Evolutionary conservation across 2,888 invertebrate genomes (phyloP).

Genomic region (Machimus rusticus): DNA sequence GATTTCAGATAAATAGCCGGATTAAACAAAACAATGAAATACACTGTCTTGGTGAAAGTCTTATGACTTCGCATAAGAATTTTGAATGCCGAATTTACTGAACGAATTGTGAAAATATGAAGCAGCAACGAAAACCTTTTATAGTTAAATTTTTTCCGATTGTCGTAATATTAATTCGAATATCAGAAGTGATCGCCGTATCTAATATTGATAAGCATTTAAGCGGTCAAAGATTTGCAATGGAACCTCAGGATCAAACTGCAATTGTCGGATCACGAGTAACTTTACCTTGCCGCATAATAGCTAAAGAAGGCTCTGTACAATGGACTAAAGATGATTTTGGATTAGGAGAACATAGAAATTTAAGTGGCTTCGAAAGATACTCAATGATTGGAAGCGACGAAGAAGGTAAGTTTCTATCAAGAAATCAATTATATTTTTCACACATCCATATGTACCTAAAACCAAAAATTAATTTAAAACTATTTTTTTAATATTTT

Average conservation of each 20-base stretch:
- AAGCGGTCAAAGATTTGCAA: slow-evolving; percentile 82
- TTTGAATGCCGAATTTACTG: background rate
- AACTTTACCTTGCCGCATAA: slow-evolving; percentile 88
- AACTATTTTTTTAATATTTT: background rate
- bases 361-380: slow-evolving; percentile 89
- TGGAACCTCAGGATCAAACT: slow-evolving; percentile 91
- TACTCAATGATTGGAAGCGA: slow-evolving; percentile 97
- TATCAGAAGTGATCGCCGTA: slow-evolving; percentile 33
- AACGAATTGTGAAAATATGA: slow-evolving; percentile 27
- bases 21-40: background rate
- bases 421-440: background rate
- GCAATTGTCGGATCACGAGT: slow-evolving; percentile 88
- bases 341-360: slow-evolving; percentile 89
- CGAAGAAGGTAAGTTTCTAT: slow-evolving; percentile 77
- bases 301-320: slow-evolving; percentile 85
- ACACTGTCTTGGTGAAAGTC: background rate
- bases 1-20: background rate
- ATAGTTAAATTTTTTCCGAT: slow-evolving; percentile 48
- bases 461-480: background rate
- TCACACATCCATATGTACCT: too few species aligned
- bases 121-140: slow-evolving; percentile 45
- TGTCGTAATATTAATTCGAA: slow-evolving; percentile 45
- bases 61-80: background rate
- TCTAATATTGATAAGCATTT: slow-evolving; percentile 33
- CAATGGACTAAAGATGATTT: slow-evolving; percentile 99